Conservation (phyloP, 2,113 vertebrate genomes). For the Cebidichthys violaceus region DNA sequence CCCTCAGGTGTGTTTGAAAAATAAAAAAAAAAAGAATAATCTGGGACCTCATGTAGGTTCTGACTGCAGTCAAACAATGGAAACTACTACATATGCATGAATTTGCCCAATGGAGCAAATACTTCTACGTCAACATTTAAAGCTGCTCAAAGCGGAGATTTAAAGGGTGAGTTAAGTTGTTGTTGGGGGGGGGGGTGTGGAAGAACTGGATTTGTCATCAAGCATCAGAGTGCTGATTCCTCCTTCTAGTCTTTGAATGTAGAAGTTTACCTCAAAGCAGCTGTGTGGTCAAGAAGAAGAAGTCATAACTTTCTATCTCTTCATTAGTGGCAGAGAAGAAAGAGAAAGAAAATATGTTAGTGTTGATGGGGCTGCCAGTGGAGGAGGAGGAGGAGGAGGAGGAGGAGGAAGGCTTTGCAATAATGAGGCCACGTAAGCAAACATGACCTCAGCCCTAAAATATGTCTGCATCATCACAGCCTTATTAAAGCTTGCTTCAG, state of each 20-base stretch:
- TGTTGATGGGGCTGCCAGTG: not conserved
- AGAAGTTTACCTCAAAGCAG: slow-evolving; percentile 28
- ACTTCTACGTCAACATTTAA: slow-evolving; percentile 24
- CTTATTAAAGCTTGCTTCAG: slow-evolving; percentile 51
- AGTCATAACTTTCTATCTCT: not conserved
- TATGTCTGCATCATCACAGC: slow-evolving; percentile 38
- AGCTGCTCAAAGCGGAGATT: not conserved
- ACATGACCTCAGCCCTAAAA: slow-evolving; percentile 32
- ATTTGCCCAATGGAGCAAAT: slow-evolving; percentile 17
- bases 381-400: slow-evolving; percentile 10
- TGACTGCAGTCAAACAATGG: not conserved
- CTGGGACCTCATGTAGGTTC: not conserved
- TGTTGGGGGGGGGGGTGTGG: not conserved
- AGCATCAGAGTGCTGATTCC: not conserved
- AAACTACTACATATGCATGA: slow-evolving; percentile 43
- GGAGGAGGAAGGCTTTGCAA: slow-evolving; percentile 36
- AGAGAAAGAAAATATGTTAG: not conserved
- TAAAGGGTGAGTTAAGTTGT: slow-evolving; percentile 4
- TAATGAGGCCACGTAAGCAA: slow-evolving; percentile 54
- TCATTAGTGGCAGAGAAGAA: slow-evolving; percentile 6
- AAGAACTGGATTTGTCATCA: slow-evolving; percentile 21
- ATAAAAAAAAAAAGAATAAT: not conserved
- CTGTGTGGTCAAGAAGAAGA: slow-evolving; percentile 8
- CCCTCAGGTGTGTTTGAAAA: slow-evolving; percentile 9
- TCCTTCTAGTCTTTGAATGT: not conserved